Evolutionary conservation across 1,140 invertebrate species (phyloP).

Genomic region (Solenopsis invicta): DNA sequence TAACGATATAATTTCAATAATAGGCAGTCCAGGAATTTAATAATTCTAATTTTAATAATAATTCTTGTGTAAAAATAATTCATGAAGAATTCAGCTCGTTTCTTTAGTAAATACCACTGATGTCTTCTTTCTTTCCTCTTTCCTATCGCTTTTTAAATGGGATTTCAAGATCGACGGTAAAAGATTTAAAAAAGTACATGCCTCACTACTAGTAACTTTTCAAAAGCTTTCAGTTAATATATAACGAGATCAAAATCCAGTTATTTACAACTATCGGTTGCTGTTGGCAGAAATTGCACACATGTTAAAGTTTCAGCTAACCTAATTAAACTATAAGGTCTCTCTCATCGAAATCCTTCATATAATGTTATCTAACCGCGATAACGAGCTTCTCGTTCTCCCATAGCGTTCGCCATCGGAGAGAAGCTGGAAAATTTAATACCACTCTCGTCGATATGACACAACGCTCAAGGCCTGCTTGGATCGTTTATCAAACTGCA

Average conservation of each 20-base stretch:
- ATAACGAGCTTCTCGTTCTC: slow-evolving; percentile 32
- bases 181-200: slow-evolving; percentile 20
- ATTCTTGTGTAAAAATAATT: slow-evolving; percentile 5
- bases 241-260: slow-evolving; percentile 6
- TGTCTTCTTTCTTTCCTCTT: neutral
- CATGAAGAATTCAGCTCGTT: neutral
- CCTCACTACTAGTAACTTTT: neutral
- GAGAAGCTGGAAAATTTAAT: slow-evolving; percentile 54
- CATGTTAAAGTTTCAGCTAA: slow-evolving; percentile 53
- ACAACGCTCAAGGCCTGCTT: neutral
- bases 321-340: slow-evolving; percentile 52
- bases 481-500: slow-evolving; percentile 64
- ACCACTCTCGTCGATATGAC: slow-evolving; percentile 22
- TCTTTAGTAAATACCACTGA: neutral
- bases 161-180: neutral
- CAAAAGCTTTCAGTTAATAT: neutral
- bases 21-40: neutral
- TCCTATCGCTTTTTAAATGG: neutral
- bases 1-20: neutral
- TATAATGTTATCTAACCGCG: slow-evolving; percentile 50
- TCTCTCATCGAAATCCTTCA: slow-evolving; percentile 46
- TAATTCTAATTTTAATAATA: neutral
- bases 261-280: slow-evolving; percentile 47
- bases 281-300: slow-evolving; percentile 8
- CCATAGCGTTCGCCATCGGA: neutral